These are phyloP conservation scores for Eubucco bourcierii DNA, from an alignment of 2,113 vertebrate genomes.

Conservation along the genomic window DNA sequence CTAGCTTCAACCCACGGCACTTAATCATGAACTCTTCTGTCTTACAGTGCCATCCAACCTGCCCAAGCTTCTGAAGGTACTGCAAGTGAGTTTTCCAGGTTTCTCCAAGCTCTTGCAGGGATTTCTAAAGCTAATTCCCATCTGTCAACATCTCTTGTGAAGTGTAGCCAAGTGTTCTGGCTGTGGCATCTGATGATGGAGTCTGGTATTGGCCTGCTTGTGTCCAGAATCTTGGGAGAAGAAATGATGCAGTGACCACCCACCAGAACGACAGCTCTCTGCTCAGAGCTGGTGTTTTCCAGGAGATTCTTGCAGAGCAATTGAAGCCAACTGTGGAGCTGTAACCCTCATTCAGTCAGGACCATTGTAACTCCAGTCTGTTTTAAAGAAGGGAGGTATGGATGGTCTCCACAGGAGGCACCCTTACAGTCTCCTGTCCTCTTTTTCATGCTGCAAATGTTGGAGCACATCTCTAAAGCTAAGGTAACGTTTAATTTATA, in stretches of 20 bases:
- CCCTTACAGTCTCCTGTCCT: background rate
- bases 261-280: background rate
- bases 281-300: background rate
- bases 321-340: background rate
- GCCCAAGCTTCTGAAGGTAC: background rate
- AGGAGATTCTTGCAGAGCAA: background rate
- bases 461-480: background rate
- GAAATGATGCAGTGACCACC: background rate
- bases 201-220: background rate
- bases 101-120: background rate
- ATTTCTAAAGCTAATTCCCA: background rate
- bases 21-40: background rate
- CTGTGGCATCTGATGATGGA: background rate
- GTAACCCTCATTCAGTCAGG: background rate
- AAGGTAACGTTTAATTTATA: background rate
- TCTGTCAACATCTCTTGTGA: constrained; percentile 15
- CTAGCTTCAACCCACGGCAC: background rate
- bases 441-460: background rate
- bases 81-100: background rate
- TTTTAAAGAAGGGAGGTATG: background rate
- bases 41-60: background rate
- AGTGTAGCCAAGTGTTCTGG: constrained; percentile 9
- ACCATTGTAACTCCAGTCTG: background rate
- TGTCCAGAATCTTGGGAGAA: background rate
- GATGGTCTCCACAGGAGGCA: background rate